A percentile compares a stretch with the other conserved stretches of the same genome.
Evolutionary conservation across 2,797 vertebrate genomes (phyloP).

Genomic region (Cirrhinus mrigala): DNA sequence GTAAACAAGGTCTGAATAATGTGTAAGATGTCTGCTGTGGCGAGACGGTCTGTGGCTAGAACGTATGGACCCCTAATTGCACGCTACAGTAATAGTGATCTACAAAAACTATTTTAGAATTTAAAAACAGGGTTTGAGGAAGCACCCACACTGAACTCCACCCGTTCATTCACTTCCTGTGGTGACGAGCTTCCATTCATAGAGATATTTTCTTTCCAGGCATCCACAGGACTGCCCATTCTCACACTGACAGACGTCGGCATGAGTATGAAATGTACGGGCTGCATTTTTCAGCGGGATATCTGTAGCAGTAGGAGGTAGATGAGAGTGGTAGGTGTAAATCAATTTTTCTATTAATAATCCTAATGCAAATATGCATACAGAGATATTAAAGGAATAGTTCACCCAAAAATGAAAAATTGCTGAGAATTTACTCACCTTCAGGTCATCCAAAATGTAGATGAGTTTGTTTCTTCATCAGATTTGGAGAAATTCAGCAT

Average conservation of each 20-base stretch:
- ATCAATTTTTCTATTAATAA: neutral
- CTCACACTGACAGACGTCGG: constrained; percentile 39
- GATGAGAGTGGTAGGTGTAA: neutral
- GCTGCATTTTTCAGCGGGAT: neutral
- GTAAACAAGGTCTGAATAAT: constrained; percentile 17
- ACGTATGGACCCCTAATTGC: constrained; percentile 62
- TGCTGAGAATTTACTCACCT: neutral
- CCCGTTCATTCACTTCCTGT: constrained; percentile 62
- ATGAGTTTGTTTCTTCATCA: neutral
- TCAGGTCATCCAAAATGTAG: neutral
- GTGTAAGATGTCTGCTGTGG: constrained; percentile 1
- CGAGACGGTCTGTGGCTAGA: constrained; percentile 16
- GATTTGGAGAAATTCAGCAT: neutral
- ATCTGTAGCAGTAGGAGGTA: neutral
- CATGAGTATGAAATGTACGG: neutral
- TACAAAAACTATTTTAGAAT: constrained; percentile 63
- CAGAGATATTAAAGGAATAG: neutral
- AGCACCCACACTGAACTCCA: constrained; percentile 62
- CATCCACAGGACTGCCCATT: constrained; percentile 30
- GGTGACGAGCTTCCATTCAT: constrained; percentile 50
- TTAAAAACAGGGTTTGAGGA: constrained; percentile 65
- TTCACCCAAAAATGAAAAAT: neutral
- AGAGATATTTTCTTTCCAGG: constrained; percentile 32
- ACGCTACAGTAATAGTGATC: constrained; percentile 59
- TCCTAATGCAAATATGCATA: neutral